These are phyloP conservation scores for Zoroaster sp. DNA, from an alignment of 53 echinoderm and acorn worm species.

Conservation along the genomic window DNA sequence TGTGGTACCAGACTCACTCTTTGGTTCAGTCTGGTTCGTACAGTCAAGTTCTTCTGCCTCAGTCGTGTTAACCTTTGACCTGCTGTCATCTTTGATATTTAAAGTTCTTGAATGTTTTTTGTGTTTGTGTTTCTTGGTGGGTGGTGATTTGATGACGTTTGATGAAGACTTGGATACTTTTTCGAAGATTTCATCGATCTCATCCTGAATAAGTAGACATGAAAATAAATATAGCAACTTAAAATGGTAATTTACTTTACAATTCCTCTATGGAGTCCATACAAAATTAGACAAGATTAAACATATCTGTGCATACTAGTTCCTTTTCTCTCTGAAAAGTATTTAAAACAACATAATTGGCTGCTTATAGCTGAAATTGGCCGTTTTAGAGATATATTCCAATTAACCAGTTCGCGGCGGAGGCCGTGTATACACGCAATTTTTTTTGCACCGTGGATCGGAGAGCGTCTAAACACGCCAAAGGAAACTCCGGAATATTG, in stretches of 20 bases:
- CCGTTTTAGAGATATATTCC: no score
- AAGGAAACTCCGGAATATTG: no score
- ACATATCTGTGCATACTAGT: not conserved
- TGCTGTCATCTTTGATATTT: not conserved
- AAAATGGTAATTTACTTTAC: not conserved
- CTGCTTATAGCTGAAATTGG: no score
- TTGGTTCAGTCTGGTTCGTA: no score
- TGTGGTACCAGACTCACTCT: not conserved
- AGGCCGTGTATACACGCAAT: no score
- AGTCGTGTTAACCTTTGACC: not conserved
- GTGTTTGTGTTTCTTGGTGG: not conserved
- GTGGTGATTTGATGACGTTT: not conserved
- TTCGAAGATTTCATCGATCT: conserved; percentile 25
- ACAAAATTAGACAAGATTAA: not conserved
- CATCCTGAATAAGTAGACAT: not conserved
- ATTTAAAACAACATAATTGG: no score
- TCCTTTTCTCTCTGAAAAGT: not conserved
- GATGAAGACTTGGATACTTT: not conserved
- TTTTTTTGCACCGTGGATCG: no score
- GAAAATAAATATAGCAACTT: not conserved
- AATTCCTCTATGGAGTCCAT: not conserved
- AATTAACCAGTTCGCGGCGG: no score
- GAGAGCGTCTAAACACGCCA: no score
- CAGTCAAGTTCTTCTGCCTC: no score
- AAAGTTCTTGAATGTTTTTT: not conserved